A percentile compares a stretch with the other conserved stretches of the same genome.
These are phyloP conservation scores for Drosophila maculinotata DNA, from an alignment of 2,888 invertebrate species.

Conservation along the genomic window DNA sequence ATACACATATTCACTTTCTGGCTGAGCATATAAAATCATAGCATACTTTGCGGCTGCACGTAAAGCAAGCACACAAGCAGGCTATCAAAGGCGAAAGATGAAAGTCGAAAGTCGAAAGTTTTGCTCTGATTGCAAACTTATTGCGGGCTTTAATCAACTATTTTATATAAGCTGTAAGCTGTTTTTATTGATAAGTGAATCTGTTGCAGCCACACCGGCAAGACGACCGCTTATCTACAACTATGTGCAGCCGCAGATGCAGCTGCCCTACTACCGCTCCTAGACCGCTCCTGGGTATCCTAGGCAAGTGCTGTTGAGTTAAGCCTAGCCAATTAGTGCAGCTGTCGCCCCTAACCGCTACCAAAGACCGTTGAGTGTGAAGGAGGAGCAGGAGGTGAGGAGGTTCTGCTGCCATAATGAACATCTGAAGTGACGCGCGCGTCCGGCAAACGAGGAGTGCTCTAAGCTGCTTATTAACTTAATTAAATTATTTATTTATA, in stretches of 20 bases:
- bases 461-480: slow-evolving; percentile 51
- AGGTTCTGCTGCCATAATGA: slow-evolving; percentile 71
- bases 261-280: slow-evolving; percentile 75
- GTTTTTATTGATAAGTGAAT: slow-evolving; percentile 14
- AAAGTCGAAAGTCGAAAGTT: slow-evolving; percentile 24
- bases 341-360: slow-evolving; percentile 52
- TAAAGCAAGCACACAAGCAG: slow-evolving; percentile 34
- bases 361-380: slow-evolving; percentile 65
- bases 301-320: slow-evolving; percentile 2
- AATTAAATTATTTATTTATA: slow-evolving; percentile 47
- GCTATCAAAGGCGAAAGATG: slow-evolving; percentile 28
- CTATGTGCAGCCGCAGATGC: slow-evolving; percentile 79
- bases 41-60: slow-evolving; percentile 60
- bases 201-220: slow-evolving; percentile 66
- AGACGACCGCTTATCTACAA: slow-evolving; percentile 79
- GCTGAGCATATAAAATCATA: slow-evolving; percentile 7
- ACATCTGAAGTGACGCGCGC: slow-evolving; percentile 34
- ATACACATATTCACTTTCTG: background rate
- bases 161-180: slow-evolving; percentile 3
- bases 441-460: slow-evolving; percentile 53
- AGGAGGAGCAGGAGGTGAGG: slow-evolving; percentile 43
- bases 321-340: slow-evolving; percentile 58
- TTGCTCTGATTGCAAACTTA: slow-evolving; percentile 12
- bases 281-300: slow-evolving; percentile 30
- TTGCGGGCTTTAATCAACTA: slow-evolving; percentile 17